Conservation (phyloP, 1,140 invertebrate genomes). For the Agraylea sexmaculata region DNA sequence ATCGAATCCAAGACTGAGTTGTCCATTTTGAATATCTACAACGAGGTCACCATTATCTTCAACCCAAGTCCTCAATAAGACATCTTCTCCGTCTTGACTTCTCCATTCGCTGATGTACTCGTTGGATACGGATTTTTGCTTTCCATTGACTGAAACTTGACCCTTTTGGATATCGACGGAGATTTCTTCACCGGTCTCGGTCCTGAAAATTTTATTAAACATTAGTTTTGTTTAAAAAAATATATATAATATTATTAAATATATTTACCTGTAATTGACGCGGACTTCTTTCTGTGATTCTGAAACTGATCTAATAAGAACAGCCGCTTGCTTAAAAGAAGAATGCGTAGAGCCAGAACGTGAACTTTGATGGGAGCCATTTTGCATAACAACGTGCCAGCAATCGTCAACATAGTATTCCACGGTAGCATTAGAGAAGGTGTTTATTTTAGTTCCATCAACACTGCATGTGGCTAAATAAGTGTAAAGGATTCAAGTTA, state of each 20-base stretch:
- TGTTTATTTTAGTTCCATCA: constrained; percentile 40
- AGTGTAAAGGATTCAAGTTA: constrained; percentile 6
- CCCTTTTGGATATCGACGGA: constrained; percentile 26
- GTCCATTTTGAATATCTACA: constrained; percentile 35
- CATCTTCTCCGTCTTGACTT: background rate
- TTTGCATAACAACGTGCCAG: constrained; percentile 49
- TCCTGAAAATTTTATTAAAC: too few relatives aligned
- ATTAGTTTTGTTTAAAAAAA: too few relatives aligned
- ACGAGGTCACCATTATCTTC: constrained; percentile 37
- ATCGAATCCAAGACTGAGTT: constrained; percentile 41
- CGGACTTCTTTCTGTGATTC: constrained; percentile 26
- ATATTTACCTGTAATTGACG: constrained; percentile 32
- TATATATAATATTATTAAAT: background rate
- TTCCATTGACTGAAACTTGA: constrained; percentile 27
- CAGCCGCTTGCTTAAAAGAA: constrained; percentile 24
- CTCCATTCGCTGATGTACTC: constrained; percentile 7
- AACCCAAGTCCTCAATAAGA: background rate
- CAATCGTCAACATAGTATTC: constrained; percentile 38
- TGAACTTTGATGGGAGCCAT: constrained; percentile 28
- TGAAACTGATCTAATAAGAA: constrained; percentile 21
- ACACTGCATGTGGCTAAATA: constrained; percentile 45
- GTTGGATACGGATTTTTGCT: constrained; percentile 22
- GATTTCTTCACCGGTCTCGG: constrained; percentile 27
- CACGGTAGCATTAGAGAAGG: constrained; percentile 49
- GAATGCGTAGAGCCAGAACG: constrained; percentile 1